Evolutionary conservation across 2,888 invertebrate genomes (phyloP).

Genomic region (Baccha elongata): DNA sequence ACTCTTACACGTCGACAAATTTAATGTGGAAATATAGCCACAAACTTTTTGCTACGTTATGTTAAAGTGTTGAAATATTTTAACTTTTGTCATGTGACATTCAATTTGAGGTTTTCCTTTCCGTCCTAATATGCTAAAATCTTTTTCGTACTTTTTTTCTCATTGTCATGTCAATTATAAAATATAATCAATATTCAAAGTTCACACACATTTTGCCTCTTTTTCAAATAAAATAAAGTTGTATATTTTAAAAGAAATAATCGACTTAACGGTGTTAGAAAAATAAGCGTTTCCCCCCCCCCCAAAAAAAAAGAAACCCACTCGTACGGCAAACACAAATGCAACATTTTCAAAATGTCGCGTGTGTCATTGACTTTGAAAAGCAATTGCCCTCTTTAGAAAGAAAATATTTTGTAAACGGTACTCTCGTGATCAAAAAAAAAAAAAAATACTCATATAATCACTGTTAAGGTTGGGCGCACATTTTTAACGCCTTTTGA

Average conservation of each 20-base stretch:
- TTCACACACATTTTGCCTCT: conserved; percentile 17
- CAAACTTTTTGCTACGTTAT: no score
- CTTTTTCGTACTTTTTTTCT: background rate
- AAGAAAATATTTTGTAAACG: conserved; percentile 51
- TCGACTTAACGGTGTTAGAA: conserved; percentile 18
- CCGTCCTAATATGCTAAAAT: conserved; percentile 57
- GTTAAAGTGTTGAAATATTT: no score
- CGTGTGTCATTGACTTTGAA: background rate
- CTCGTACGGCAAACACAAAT: background rate
- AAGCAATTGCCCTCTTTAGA: conserved; percentile 41
- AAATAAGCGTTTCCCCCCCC: background rate
- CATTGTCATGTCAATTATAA: background rate
- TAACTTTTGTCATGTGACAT: no score
- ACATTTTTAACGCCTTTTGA: conserved; percentile 13
- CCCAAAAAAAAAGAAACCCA: background rate
- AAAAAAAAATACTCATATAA: no score
- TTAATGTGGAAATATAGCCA: no score
- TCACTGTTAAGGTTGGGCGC: conserved; percentile 35
- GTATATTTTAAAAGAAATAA: conserved; percentile 58
- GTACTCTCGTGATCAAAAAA: conserved; percentile 45
- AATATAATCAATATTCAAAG: no score
- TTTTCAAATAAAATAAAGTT: conserved; percentile 56
- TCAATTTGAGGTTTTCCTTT: conserved; percentile 39
- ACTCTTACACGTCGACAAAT: no score
- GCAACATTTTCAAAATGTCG: background rate